Base-by-base conservation (phyloP, 2,888 invertebrate genomes). In the Parnassius smintheus region DNA sequence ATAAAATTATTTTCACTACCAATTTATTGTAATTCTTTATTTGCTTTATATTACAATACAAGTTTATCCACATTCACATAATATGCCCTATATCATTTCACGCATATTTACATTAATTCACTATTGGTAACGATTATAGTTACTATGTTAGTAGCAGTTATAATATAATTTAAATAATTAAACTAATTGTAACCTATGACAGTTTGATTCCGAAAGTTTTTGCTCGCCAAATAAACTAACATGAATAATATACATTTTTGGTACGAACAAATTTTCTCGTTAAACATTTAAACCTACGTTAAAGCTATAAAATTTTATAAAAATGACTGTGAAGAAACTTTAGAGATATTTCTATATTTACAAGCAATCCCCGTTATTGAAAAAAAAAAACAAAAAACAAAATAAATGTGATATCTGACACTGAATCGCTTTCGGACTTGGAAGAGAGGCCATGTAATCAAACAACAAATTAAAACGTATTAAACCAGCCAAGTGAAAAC, bases 181-280 rank as follows among this genome's bases (percentile, higher is more conserved):
- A 74, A 72, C 72, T 74, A 75, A 68, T 66, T 67, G 74, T 79
- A 82, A 81, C 80, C 83, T 87, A 87, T 77, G 79, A 88, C 85
- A 88, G 83, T 88, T 86, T 87, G 85, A 86, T 80, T 78, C 66
- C 78, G 85, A 86, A 91, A 90, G 86, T 82, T 80, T 82, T 79
- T 75, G 69, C 70, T 80, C 80, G 90, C 89, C 91, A 91, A 89
- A 83, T 78, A 71, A 83, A 82, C 82, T 86, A 86, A 83, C 80
- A 82, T 59, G 75, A 73, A 81, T 75, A 88, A 88, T 88, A 88
- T 86, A 90, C 85, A 90, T 88, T 86, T 91, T 91, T 89, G 91
- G 90, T 88, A 88, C 80, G 86, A 83, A 75, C 81, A 78, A 90
- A 85, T 88, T 88, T 90, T 81, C 85, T 79, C 75, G 74, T 70